Evolutionary conservation across 2,797 vertebrate species (phyloP).

Genomic region (Ibycter americanus): DNA sequence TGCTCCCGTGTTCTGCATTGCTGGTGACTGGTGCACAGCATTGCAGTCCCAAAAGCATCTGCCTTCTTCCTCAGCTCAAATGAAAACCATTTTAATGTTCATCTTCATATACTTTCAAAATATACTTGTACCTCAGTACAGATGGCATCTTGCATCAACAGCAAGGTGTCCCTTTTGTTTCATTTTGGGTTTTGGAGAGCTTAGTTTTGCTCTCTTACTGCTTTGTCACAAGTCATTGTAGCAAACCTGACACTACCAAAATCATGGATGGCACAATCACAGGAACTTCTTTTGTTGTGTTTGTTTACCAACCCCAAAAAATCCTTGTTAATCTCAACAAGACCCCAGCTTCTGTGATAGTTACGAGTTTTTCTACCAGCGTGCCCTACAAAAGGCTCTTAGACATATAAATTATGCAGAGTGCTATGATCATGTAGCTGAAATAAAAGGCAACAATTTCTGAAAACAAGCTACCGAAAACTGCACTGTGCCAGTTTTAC

Average conservation of each 20-base stretch:
- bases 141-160: not conserved
- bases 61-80: not conserved
- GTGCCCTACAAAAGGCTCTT: constrained; percentile 33
- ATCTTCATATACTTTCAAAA: constrained; percentile 11
- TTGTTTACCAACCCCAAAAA: not conserved
- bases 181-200: not conserved
- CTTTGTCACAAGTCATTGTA: constrained; percentile 16
- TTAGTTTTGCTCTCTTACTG: constrained; percentile 32
- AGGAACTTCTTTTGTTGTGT: not conserved
- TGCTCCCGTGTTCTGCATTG: not conserved
- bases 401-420: constrained; percentile 50
- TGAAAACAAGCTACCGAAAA: constrained; percentile 28
- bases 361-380: not conserved
- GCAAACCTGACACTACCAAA: constrained; percentile 25
- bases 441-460: constrained; percentile 37
- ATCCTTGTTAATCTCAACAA: not conserved
- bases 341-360: not conserved
- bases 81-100: not conserved
- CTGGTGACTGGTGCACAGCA: not conserved
- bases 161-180: not conserved
- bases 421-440: not conserved
- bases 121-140: not conserved
- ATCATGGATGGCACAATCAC: not conserved
- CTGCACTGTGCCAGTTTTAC: constrained; percentile 3
- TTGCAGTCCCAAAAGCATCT: not conserved